phyloP scores from a whole-genome alignment of 2,888 invertebrate genomes.

The Caenorhabditis uteleia region DNA sequence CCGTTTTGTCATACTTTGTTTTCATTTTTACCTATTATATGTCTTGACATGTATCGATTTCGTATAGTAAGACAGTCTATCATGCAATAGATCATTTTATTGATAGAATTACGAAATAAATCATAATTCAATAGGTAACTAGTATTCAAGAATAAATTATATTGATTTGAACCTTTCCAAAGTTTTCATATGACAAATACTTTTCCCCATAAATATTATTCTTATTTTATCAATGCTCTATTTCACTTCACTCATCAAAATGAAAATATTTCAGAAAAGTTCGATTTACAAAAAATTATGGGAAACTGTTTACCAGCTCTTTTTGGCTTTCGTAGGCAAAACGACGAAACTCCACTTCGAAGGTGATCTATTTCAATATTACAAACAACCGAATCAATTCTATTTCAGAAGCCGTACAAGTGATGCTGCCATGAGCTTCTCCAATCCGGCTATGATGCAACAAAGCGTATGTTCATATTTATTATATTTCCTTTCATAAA shows the following conservation, averaged over 20 bases:
- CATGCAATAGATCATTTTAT: too few species aligned
- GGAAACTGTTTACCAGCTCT: slow-evolving; percentile 56
- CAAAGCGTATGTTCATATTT: slow-evolving; percentile 24
- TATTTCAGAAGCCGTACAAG: slow-evolving; percentile 34
- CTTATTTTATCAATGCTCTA: too few species aligned
- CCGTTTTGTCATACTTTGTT: too few species aligned
- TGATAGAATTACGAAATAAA: too few species aligned
- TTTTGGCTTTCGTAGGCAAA: slow-evolving; percentile 37
- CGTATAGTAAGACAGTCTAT: too few species aligned
- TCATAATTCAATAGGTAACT: too few species aligned
- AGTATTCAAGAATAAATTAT: too few species aligned
- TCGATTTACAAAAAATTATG: slow-evolving; percentile 23
- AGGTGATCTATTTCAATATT: slow-evolving; percentile 5
- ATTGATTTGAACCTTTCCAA: too few species aligned
- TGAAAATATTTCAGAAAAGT: slow-evolving; percentile 1
- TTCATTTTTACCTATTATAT: too few species aligned
- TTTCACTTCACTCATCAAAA: slow-evolving; percentile 2
- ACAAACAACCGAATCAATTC: background rate
- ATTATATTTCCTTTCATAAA: background rate
- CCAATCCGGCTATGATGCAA: slow-evolving; percentile 46
- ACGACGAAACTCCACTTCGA: slow-evolving; percentile 35
- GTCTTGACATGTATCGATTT: too few species aligned
- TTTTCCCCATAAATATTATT: too few species aligned
- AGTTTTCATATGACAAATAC: too few species aligned
- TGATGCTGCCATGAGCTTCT: slow-evolving; percentile 42